phyloP scores from a whole-genome alignment of 2,888 invertebrate species.

The Amaurobius ferox region DNA sequence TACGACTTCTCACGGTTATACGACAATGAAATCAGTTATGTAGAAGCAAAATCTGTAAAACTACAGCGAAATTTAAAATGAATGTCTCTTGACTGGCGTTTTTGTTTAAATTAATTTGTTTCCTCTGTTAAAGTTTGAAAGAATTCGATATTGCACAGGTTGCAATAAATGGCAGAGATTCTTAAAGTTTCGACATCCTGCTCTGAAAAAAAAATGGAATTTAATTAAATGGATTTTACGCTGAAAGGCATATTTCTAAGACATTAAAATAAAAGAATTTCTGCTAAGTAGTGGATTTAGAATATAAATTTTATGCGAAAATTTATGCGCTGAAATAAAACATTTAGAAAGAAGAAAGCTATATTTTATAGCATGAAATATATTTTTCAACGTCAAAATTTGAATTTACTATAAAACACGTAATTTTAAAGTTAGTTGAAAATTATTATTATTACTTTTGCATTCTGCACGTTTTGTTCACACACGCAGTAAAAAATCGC shows the following conservation, averaged over 20 bases:
- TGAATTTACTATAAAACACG: no score
- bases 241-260: not conserved
- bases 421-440: no score
- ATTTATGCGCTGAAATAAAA: not conserved
- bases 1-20: no score
- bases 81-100: not conserved
- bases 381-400: no score
- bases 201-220: not conserved
- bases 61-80: not conserved
- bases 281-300: not conserved
- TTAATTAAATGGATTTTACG: not conserved
- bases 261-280: not conserved
- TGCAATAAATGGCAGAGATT: conserved; percentile 3
- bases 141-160: not conserved
- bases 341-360: not conserved
- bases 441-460: no score
- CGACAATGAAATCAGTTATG: no score
- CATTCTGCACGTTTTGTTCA: no score
- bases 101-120: conserved; percentile 6
- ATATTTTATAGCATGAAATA: not conserved
- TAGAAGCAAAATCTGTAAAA: not conserved
- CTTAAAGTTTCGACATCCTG: not conserved
- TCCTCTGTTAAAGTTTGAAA: not conserved
- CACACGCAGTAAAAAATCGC: no score
- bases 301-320: not conserved